phyloP scores from a whole-genome alignment of 2,113 vertebrate genomes.

The Periophthalmus modestus region DNA sequence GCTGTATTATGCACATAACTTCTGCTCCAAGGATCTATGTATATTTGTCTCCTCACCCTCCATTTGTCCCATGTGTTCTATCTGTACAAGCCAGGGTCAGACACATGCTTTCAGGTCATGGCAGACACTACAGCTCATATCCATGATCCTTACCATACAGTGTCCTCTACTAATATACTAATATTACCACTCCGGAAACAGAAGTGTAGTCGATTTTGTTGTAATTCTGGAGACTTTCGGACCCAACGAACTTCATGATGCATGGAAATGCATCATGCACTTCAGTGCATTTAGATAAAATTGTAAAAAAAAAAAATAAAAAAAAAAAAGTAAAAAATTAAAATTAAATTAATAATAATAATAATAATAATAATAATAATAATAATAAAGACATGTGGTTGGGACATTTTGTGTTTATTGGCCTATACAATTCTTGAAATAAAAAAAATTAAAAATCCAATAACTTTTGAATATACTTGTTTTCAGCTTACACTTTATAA shows the following conservation, averaged over 20 bases:
- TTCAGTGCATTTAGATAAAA: no score
- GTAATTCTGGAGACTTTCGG: background rate
- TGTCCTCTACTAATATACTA: background rate
- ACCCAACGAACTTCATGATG: background rate
- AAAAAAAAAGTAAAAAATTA: no score
- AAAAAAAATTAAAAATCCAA: no score
- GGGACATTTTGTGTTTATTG: background rate
- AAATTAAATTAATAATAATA: no score
- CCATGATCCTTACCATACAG: background rate
- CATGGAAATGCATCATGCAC: no score
- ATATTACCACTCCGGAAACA: background rate
- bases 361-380: no score
- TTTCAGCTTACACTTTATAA: no score
- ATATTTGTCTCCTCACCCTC: background rate
- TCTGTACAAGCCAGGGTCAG: background rate
- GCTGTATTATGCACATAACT: background rate
- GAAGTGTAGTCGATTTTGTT: no score
- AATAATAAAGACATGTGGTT: background rate
- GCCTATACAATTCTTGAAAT: no score
- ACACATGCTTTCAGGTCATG: background rate
- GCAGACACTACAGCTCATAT: background rate
- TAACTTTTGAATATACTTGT: no score
- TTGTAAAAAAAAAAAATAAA: background rate
- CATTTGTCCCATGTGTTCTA: background rate
- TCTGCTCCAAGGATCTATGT: conserved; percentile 9